These are phyloP conservation scores for Oreochromis niloticus DNA, from an alignment of 2,113 vertebrate species.

Conservation along the genomic window DNA sequence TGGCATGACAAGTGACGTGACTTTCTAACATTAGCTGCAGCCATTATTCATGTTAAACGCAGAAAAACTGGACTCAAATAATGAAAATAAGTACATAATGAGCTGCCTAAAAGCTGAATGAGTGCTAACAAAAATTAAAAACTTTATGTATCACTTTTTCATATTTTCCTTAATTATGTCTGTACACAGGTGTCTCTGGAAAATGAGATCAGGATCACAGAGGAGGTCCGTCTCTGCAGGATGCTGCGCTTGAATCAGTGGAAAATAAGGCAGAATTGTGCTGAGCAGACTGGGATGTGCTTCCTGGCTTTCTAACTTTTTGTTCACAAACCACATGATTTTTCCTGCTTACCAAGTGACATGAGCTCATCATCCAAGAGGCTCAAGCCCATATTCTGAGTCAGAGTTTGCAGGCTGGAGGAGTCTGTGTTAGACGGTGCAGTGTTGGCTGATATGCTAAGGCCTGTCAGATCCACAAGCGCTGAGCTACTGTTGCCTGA, in stretches of 20 bases:
- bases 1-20: neutral
- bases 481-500: conserved; percentile 79
- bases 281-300: neutral
- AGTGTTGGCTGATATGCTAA: conserved; percentile 74
- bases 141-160: fast-evolving
- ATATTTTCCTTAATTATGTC: neutral
- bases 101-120: fast-evolving
- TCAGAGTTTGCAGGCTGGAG: conserved; percentile 52
- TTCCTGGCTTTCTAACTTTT: neutral
- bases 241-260: neutral
- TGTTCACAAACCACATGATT: neutral
- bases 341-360: conserved; percentile 79
- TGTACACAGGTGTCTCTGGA: neutral
- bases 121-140: fast-evolving
- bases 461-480: conserved; percentile 86
- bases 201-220: neutral
- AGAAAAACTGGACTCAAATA: neutral
- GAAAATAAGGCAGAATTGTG: neutral
- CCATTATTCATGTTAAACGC: neutral
- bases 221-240: neutral
- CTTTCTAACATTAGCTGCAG: neutral
- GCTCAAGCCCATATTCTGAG: conserved; percentile 76
- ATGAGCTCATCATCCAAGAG: conserved; percentile 95
- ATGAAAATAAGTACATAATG: fast-evolving
- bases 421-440: conserved; percentile 71